Evolutionary conservation across 2,888 invertebrate species (phyloP).

Genomic region (Desoria tigrina): DNA sequence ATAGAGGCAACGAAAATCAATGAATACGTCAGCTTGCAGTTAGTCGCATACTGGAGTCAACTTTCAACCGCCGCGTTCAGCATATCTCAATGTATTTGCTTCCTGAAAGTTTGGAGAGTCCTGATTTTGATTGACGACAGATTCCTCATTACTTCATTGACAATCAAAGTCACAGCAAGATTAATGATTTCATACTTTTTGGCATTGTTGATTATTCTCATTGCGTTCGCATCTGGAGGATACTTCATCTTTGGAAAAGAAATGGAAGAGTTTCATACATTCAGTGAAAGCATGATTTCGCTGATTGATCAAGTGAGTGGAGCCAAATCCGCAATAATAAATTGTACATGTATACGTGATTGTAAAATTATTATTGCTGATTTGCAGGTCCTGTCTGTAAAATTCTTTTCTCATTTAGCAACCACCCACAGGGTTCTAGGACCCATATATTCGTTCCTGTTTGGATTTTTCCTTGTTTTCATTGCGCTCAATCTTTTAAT

Average conservation of each 20-base stretch:
- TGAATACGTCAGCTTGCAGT: slow-evolving; percentile 39
- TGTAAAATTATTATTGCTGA: neutral
- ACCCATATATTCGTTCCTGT: slow-evolving; percentile 29
- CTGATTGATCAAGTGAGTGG: slow-evolving; percentile 30
- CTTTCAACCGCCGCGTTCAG: slow-evolving; percentile 26
- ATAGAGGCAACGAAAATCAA: slow-evolving; percentile 26
- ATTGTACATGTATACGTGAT: neutral
- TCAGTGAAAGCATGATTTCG: slow-evolving; percentile 33
- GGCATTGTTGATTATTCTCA: slow-evolving; percentile 20
- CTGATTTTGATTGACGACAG: slow-evolving; percentile 34
- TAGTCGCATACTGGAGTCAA: slow-evolving; percentile 31
- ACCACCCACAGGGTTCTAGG: slow-evolving; percentile 26
- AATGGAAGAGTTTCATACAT: slow-evolving; percentile 29
- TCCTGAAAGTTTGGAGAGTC: slow-evolving; percentile 37
- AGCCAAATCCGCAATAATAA: neutral
- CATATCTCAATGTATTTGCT: slow-evolving; percentile 31
- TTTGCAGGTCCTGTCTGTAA: slow-evolving; percentile 22
- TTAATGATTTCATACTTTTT: slow-evolving; percentile 24
- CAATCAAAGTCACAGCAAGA: slow-evolving; percentile 29
- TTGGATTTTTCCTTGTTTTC: slow-evolving; percentile 34
- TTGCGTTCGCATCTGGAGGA: slow-evolving; percentile 36
- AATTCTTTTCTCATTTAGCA: slow-evolving; percentile 30
- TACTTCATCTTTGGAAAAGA: slow-evolving; percentile 33
- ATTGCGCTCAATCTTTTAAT: slow-evolving; percentile 38
- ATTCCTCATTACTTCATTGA: slow-evolving; percentile 35